Conservation (phyloP, 1,140 invertebrate species). For the Drosophila sp. region DNA sequence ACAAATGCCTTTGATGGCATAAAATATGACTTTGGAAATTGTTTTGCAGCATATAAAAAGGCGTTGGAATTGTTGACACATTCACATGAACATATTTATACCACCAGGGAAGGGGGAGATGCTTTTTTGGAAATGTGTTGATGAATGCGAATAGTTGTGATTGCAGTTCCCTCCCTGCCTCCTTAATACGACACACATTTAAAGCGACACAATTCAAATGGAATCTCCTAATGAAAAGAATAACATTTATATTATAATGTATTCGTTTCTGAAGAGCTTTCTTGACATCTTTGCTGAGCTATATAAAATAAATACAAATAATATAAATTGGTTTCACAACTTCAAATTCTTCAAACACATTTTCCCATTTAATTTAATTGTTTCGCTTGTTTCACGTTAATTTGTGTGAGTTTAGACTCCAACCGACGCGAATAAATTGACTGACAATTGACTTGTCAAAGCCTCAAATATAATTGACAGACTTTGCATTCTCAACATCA, state of each 20-base stretch:
- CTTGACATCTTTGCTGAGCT: too few species aligned
- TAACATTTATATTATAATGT: conserved; percentile 4
- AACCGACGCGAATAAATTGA: conserved; percentile 45
- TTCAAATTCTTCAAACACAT: neutral
- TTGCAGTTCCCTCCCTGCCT: conserved; percentile 13
- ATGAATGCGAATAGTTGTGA: conserved; percentile 41
- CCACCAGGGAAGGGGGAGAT: neutral
- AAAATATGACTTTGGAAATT: conserved; percentile 83
- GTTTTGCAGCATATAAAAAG: conserved; percentile 80
- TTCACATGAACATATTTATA: neutral
- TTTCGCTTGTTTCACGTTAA: conserved; percentile 19
- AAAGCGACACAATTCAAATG: conserved; percentile 11
- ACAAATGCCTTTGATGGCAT: conserved; percentile 83
- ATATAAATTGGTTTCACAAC: neutral
- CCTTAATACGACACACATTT: conserved; percentile 6
- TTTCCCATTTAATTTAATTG: conserved; percentile 10
- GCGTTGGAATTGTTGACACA: conserved; percentile 41
- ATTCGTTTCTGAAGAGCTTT: neutral
- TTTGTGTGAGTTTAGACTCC: conserved; percentile 16
- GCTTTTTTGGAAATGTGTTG: conserved; percentile 17
- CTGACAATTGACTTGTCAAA: conserved; percentile 79
- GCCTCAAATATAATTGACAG: conserved; percentile 74
- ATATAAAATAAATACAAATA: too few species aligned
- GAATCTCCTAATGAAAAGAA: neutral
- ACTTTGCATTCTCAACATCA: neutral